A percentile compares a stretch with the other conserved stretches of the same genome.
Evolutionary conservation across 2,888 invertebrate species (phyloP).

Genomic region (Prosapia bicincta): DNA sequence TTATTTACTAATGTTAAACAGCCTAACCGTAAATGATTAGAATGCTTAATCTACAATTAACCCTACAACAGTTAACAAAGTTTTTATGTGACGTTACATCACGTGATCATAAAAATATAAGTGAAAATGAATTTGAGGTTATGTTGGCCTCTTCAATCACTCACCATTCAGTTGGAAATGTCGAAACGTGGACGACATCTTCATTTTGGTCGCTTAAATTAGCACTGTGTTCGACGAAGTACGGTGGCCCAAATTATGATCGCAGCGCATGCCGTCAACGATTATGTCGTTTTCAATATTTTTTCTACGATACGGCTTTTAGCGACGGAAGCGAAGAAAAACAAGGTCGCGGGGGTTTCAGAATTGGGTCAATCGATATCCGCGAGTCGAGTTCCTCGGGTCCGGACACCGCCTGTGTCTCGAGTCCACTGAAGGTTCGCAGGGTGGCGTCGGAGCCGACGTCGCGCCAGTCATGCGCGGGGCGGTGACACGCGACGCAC

Average conservation of each 20-base stretch:
- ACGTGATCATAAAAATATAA: too few relatives aligned
- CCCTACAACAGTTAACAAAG: too few relatives aligned
- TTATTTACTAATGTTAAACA: too few relatives aligned
- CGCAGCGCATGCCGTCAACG: too few relatives aligned
- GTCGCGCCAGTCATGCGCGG: not conserved
- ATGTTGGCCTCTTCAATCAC: too few relatives aligned
- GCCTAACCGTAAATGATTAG: too few relatives aligned
- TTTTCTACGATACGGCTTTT: not conserved
- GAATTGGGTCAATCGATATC: not conserved
- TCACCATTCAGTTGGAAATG: not conserved
- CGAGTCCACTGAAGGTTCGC: not conserved
- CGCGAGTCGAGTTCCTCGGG: not conserved
- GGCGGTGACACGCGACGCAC: not conserved
- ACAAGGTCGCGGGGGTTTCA: not conserved
- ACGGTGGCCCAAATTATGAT: too few relatives aligned
- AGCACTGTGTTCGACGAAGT: too few relatives aligned
- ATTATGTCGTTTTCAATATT: too few relatives aligned
- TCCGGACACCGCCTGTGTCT: not conserved
- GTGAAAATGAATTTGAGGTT: not conserved
- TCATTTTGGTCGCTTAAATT: not conserved
- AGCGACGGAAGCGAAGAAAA: not conserved
- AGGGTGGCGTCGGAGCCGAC: not conserved
- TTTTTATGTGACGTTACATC: too few relatives aligned
- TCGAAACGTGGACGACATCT: not conserved
- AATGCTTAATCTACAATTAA: too few relatives aligned